Base-by-base conservation (phyloP, 1,140 invertebrate species). In the Oryctes rhinoceros region DNA sequence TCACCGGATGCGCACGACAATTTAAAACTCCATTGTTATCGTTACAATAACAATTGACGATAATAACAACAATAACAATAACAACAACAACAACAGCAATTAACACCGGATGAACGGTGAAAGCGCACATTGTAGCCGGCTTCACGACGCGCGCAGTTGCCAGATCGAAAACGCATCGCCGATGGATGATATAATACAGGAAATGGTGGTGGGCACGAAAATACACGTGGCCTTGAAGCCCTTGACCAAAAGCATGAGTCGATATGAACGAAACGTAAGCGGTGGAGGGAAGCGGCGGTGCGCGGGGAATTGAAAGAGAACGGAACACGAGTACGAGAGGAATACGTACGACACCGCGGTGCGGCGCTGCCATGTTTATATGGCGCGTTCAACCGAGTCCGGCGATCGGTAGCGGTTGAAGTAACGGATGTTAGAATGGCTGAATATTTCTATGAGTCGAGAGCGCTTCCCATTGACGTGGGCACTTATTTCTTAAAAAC, bases 141-240 rank as follows among this genome's bases (percentile, higher is more conserved):
- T 44, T 4, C 13, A 11, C 11, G n/a, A 7, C 9, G 49, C 49
- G 49, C 49, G 1, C 49, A 1, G 49, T 53, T 53, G 49, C 49
- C 49, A n/a, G 49, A 67, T 67, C 65, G 65, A 67, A 67, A 35
- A 67, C 65, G 20, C 65, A 35, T n/a, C 53, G 13, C 20, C 53
- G 13, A 67, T 24, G 20, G 65, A 67, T 76, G 74, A 76, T 76
- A 76, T 76, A 76, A 76, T 76, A 76, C 74, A 76, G 74, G 74
- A 76, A 76, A 76, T 20, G 74, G 74, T 20, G 74, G 74, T 76
- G 74, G 74, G 74, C 44, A 44, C 44, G 74, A 48, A 75, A 76
- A 44, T 49, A 80, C 71, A 53, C 81, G 47, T 78, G 85, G 85
- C 85, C 85, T 86, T 86, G 85, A 83, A 82, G 82, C 81, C 80